These are phyloP conservation scores for Microctonus hyperodae DNA, from an alignment of 2,888 invertebrate species.

Conservation along the genomic window DNA sequence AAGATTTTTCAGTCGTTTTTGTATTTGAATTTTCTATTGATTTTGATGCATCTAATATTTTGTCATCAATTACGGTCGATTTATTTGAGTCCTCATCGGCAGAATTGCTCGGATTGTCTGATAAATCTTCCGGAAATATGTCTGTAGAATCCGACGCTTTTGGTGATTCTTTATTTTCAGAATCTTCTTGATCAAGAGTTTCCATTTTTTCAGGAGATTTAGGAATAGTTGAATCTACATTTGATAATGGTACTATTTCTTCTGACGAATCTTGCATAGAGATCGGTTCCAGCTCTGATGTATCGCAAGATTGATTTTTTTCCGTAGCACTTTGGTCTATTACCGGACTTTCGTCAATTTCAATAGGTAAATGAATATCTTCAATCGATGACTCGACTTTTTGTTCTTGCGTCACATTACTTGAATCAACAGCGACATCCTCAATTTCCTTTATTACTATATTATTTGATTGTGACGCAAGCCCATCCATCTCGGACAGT, in stretches of 20 bases:
- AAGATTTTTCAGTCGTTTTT: background rate
- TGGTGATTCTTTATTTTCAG: constrained; percentile 11
- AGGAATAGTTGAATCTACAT: constrained; percentile 36
- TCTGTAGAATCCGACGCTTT: constrained; percentile 36
- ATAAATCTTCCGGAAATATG: constrained; percentile 40
- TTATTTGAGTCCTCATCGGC: constrained; percentile 45
- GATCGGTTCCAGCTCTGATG: constrained; percentile 7
- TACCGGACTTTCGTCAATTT: constrained; percentile 23
- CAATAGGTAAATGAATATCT: background rate
- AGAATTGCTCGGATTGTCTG: constrained; percentile 40
- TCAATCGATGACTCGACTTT: background rate
- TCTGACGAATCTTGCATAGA: background rate
- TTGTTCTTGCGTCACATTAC: background rate
- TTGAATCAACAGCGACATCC: constrained; percentile 17
- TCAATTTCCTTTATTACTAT: constrained; percentile 29
- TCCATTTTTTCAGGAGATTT: constrained; percentile 39
- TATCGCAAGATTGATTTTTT: constrained; percentile 20
- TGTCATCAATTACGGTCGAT: constrained; percentile 48
- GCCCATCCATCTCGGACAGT: constrained; percentile 11
- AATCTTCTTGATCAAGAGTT: constrained; percentile 29
- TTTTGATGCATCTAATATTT: constrained; percentile 43
- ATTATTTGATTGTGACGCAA: constrained; percentile 24
- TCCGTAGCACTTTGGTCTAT: constrained; percentile 4
- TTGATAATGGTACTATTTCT: constrained; percentile 33
- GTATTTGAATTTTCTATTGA: constrained; percentile 15